These are phyloP conservation scores for Plebejus anna DNA, from an alignment of 2,888 invertebrate species.

Conservation along the genomic window DNA sequence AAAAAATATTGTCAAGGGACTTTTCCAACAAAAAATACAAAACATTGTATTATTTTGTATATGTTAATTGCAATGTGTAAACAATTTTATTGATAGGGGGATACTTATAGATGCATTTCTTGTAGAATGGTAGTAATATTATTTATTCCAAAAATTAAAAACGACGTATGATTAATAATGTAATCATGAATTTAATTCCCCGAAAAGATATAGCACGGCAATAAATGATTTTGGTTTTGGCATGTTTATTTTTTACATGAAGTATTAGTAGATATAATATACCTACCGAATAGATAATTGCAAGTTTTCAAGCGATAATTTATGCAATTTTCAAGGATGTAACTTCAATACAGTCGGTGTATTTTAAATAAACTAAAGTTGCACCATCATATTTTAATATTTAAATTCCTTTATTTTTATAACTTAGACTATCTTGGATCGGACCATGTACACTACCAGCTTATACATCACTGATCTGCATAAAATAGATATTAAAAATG, in stretches of 20 bases:
- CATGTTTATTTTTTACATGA: background rate
- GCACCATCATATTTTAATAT: background rate
- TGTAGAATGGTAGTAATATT: background rate
- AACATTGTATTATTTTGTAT: too few relatives aligned
- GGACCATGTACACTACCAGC: background rate
- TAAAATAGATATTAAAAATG: background rate
- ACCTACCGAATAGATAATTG: background rate
- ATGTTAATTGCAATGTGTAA: too few relatives aligned
- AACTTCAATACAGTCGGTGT: background rate
- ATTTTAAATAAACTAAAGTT: background rate
- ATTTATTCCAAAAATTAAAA: background rate
- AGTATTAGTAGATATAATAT: background rate
- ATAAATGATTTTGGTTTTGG: background rate
- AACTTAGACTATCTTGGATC: background rate
- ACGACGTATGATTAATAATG: conserved; percentile 8
- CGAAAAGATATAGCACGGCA: background rate
- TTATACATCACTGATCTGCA: background rate
- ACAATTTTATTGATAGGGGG: background rate
- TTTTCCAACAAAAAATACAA: too few relatives aligned
- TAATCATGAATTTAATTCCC: background rate
- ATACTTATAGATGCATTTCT: background rate
- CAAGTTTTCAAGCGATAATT: background rate
- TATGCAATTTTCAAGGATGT: conserved; percentile 14
- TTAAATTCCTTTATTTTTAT: conserved; percentile 5
- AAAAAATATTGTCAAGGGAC: too few relatives aligned